These are phyloP conservation scores for Chunga burmeisteri DNA, from an alignment of 2,113 vertebrate genomes.

Conservation along the genomic window DNA sequence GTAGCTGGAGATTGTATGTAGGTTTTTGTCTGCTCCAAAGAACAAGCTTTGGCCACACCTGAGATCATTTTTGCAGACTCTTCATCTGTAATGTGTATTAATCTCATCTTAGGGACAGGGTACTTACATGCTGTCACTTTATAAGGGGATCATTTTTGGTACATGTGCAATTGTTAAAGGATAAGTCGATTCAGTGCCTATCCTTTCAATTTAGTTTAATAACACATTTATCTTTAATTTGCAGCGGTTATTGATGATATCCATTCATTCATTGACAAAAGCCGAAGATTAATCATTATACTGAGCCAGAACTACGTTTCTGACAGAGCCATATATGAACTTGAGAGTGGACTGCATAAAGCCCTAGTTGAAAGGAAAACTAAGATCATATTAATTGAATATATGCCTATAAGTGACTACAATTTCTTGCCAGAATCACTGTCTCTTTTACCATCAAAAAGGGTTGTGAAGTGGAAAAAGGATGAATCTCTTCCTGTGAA, in stretches of 20 bases:
- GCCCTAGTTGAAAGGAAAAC: conserved; percentile 87
- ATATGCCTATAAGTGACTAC: conserved; percentile 46
- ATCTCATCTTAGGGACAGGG: background rate
- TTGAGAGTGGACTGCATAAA: conserved; percentile 84
- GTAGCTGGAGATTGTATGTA: background rate
- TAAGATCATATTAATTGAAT: conserved; percentile 84
- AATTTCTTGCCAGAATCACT: conserved; percentile 75
- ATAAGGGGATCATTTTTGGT: background rate
- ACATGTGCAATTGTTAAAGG: background rate
- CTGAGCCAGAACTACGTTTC: conserved; percentile 73
- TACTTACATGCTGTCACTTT: background rate
- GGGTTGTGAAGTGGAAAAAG: conserved; percentile 81
- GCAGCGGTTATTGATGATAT: conserved; percentile 81
- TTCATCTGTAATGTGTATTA: background rate
- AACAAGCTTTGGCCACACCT: background rate
- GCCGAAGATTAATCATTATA: conserved; percentile 84
- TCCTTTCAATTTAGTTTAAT: background rate
- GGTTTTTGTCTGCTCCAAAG: background rate
- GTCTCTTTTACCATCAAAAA: conserved; percentile 76
- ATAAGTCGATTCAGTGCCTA: background rate
- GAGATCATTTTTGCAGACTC: background rate
- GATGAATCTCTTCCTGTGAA: conserved; percentile 63
- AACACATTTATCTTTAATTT: conserved; percentile 38
- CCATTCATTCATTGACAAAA: conserved; percentile 80
- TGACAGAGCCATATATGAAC: conserved; percentile 70